phyloP scores from a whole-genome alignment of 2,113 vertebrate genomes.

The Climacteris rufus region DNA sequence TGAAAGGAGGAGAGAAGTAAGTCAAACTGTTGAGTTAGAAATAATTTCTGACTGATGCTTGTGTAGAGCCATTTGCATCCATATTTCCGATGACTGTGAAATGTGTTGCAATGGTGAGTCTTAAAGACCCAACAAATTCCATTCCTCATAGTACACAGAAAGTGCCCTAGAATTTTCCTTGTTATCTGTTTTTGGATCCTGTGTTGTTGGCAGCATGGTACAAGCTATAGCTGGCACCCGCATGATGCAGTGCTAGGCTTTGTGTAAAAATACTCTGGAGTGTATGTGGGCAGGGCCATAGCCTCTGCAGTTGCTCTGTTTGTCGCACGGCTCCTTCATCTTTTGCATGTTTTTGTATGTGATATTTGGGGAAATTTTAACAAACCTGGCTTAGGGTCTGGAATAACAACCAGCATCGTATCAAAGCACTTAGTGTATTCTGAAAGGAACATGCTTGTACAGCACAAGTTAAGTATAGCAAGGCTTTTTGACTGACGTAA shows the following conservation, averaged over 20 bases:
- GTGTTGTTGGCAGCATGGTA: not conserved
- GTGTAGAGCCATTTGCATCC: not conserved
- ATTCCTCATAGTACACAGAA: not conserved
- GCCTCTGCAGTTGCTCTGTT: conserved; percentile 55
- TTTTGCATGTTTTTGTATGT: not conserved
- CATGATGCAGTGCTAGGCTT: conserved; percentile 19
- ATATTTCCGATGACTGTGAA: not conserved
- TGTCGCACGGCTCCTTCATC: conserved; percentile 36
- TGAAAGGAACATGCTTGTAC: not conserved
- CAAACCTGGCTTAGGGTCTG: not conserved
- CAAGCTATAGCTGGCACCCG: conserved; percentile 24
- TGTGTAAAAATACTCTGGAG: conserved; percentile 19
- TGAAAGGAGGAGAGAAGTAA: not conserved
- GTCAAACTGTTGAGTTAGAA: not conserved
- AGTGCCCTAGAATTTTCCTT: conserved; percentile 5
- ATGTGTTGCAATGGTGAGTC: not conserved
- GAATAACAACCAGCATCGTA: not conserved
- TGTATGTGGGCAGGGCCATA: not conserved
- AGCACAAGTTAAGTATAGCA: not conserved
- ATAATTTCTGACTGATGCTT: not conserved
- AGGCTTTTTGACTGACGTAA: not conserved
- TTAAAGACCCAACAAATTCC: not conserved
- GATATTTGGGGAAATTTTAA: not conserved
- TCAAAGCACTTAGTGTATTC: not conserved
- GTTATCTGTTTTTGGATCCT: conserved; percentile 15